These are phyloP conservation scores for Todus mexicanus DNA, from an alignment of 2,797 vertebrate genomes.

Conservation along the genomic window DNA sequence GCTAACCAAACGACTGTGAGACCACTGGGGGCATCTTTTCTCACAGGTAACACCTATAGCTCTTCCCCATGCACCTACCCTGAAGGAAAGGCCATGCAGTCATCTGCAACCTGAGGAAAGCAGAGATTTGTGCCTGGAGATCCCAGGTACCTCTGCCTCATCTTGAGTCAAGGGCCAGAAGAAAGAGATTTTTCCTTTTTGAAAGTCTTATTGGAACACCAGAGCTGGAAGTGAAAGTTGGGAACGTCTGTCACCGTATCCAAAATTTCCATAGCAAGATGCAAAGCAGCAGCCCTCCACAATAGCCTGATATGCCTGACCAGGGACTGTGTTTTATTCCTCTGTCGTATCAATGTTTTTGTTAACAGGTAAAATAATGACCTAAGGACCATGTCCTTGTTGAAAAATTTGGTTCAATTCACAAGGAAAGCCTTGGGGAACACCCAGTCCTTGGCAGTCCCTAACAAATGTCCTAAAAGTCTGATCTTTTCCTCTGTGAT, in stretches of 20 bases:
- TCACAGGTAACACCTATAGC: background rate
- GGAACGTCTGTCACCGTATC: background rate
- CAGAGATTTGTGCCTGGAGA: background rate
- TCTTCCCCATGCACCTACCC: background rate
- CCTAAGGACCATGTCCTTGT: background rate
- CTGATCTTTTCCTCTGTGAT: background rate
- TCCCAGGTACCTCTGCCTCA: background rate
- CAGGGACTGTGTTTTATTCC: background rate
- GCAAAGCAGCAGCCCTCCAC: background rate
- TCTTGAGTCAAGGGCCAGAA: background rate
- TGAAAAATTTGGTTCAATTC: background rate
- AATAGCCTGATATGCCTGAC: background rate
- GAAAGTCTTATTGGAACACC: background rate
- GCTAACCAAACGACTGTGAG: background rate
- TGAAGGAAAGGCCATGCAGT: background rate
- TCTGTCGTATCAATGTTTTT: background rate
- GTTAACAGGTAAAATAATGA: slow-evolving; percentile 1
- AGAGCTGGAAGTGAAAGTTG: background rate
- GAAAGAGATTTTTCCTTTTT: background rate
- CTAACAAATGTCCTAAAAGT: background rate
- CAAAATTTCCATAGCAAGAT: background rate
- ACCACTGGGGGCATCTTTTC: background rate
- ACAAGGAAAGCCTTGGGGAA: background rate
- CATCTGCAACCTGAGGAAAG: fast-evolving
- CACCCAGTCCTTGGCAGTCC: background rate